Base-by-base conservation (phyloP, 1,140 invertebrate species). In the Ceratitis capitata region DNA sequence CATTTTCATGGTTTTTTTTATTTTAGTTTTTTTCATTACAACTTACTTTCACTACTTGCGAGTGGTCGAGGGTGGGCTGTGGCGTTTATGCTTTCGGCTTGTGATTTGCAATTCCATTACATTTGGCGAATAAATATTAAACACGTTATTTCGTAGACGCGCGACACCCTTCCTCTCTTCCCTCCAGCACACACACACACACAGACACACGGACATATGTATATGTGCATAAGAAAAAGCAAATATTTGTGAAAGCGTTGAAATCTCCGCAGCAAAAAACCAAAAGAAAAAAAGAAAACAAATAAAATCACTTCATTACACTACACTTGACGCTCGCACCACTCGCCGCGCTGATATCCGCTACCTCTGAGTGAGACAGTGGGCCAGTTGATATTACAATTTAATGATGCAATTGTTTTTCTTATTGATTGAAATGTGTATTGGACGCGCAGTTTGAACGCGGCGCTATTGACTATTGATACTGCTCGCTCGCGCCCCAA, bases 331-430 rank as follows among this genome's bases (percentile, higher is more conserved):
- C 6, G 16, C 49, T 53, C n/a, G 1, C 6, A 7, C 51, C 6
- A 19, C 19, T 23, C 51, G 19, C 51, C 51, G 9, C 51, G 23
- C 4, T 56, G 51, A 64, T 64, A 64, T 61, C 56, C 56, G 29
- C 1, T 32, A 26, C 14, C n/a, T n/a, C n/a, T n/a, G n/a, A n/a
- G n/a, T n/a, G n/a, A n/a, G n/a, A n/a, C n/a, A n/a, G n/a, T n/a
- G n/a, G 16, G 69, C 42, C 69, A 78, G n/a, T 39, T 78, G 39
- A 78, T 78, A 78, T 78, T 78, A 78, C 69, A 26, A 12, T 47
- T 78, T 78, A 78, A 42, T 78, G 69, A 78, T 78, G 69, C 69
- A 78, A 78, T 78, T 78, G 39, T 78, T 78, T n/a, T 45, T 78
- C 14, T 78, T 78, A 78, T 78, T 78, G 69, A 26, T 78, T 78